Conservation (phyloP, 2,113 vertebrate genomes). For the pig (Sus scrofa) region DNA sequence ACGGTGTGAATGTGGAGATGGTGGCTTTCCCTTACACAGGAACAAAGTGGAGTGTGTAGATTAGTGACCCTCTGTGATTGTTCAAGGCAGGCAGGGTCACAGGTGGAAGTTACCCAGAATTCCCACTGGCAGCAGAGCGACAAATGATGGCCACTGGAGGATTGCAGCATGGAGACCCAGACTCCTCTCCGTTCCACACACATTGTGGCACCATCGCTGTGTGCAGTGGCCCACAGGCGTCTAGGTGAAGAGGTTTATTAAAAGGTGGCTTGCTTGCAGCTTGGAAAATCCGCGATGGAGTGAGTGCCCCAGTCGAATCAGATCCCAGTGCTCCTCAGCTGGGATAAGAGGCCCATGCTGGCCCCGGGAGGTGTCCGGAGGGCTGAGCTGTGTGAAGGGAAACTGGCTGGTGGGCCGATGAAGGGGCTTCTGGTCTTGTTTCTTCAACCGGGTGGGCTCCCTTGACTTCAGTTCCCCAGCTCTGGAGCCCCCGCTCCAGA, state of each 20-base stretch:
- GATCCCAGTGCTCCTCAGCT: not conserved
- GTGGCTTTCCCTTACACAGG: not conserved
- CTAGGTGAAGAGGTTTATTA: not conserved
- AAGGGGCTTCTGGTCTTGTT: not conserved
- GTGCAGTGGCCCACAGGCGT: not conserved
- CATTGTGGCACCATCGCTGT: not conserved
- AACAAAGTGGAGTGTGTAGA: not conserved
- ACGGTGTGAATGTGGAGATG: not conserved
- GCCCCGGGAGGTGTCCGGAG: not conserved
- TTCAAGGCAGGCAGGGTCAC: not conserved
- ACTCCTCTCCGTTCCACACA: too few relatives aligned
- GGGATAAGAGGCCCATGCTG: fast-evolving
- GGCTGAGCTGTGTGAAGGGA: not conserved
- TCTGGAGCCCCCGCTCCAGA: not conserved
- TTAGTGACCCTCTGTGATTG: not conserved
- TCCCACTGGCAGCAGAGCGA: not conserved
- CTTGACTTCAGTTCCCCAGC: not conserved
- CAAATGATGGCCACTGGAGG: not conserved
- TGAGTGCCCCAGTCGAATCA: not conserved
- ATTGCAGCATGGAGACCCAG: not conserved
- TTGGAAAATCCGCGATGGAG: slow-evolving; percentile 10
- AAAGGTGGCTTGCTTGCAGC: not conserved
- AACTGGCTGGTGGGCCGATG: fast-evolving
- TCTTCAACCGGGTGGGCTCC: fast-evolving
- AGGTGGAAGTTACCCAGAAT: not conserved